A percentile compares a stretch with the other conserved stretches of the same genome.
Conservation (phyloP, 2,113 vertebrate genomes). For the Ceyx melanurus region DNA sequence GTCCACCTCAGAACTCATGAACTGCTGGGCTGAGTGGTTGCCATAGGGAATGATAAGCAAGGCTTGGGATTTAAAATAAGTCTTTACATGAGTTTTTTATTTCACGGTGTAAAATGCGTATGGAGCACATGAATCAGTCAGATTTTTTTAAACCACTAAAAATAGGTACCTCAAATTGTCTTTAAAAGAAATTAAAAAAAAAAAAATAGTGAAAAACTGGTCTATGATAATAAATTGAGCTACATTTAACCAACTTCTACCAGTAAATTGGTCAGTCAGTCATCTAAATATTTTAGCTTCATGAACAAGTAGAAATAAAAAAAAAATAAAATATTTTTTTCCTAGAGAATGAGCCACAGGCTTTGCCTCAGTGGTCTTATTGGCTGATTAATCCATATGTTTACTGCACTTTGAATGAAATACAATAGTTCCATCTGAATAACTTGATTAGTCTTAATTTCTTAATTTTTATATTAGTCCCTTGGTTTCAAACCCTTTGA, state of each 20-base stretch:
- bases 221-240: neutral
- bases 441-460: slow-evolving; percentile 47
- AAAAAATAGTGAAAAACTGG: neutral
- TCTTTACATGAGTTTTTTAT: neutral
- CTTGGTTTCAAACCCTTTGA: slow-evolving; percentile 50
- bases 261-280: neutral
- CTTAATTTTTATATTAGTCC: slow-evolving; percentile 56
- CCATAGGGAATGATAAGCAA: neutral
- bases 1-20: neutral
- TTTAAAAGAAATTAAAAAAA: neutral
- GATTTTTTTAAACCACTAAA: neutral
- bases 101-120: neutral
- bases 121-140: neutral
- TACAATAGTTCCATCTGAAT: slow-evolving; percentile 2
- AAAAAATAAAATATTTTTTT: slow-evolving; percentile 16
- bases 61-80: neutral
- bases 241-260: neutral
- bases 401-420: slow-evolving; percentile 39
- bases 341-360: neutral
- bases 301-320: neutral
- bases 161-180: neutral
- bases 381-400: slow-evolving; percentile 54
- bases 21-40: neutral
- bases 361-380: slow-evolving; percentile 26
- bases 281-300: neutral